Evolutionary conservation across 1,140 invertebrate genomes (phyloP).

Genomic region (Drosophila jambulina): DNA sequence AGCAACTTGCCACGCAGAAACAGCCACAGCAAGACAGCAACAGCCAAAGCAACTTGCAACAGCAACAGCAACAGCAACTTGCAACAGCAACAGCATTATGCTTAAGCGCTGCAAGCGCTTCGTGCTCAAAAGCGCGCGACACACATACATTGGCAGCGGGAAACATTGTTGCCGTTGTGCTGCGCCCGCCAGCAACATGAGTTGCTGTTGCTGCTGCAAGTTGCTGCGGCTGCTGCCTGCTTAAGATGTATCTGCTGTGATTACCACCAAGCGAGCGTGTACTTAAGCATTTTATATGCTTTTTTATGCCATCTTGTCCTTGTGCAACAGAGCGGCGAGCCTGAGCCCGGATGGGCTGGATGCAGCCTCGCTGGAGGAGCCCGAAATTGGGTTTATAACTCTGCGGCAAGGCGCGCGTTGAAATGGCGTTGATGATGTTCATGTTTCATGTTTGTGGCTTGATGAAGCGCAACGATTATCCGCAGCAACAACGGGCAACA

Average conservation of each 20-base stretch:
- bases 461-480: conserved; percentile 82
- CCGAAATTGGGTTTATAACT: conserved; percentile 77
- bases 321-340: conserved; percentile 42
- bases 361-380: background rate
- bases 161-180: conserved; percentile 64
- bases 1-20: background rate
- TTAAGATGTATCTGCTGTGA: conserved; percentile 79
- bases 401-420: conserved; percentile 68
- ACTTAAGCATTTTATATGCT: conserved; percentile 83
- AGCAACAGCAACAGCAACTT: background rate
- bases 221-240: conserved; percentile 55
- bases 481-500: conserved; percentile 45
- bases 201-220: conserved; percentile 40
- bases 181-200: conserved; percentile 57
- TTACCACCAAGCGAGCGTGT: conserved; percentile 80
- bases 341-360: background rate
- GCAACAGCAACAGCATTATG: conserved; percentile 37
- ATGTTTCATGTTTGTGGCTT: conserved; percentile 82
- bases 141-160: conserved; percentile 42
- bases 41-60: background rate
- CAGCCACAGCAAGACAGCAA: background rate
- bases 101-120: conserved; percentile 57
- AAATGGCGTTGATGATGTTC: conserved; percentile 83
- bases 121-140: conserved; percentile 65
- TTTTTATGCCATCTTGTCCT: conserved; percentile 77